Percentiles rank a stretch among this genome's conserved stretches.
Conservation (phyloP, 2,888 invertebrate species). For the Germaria angustata region DNA sequence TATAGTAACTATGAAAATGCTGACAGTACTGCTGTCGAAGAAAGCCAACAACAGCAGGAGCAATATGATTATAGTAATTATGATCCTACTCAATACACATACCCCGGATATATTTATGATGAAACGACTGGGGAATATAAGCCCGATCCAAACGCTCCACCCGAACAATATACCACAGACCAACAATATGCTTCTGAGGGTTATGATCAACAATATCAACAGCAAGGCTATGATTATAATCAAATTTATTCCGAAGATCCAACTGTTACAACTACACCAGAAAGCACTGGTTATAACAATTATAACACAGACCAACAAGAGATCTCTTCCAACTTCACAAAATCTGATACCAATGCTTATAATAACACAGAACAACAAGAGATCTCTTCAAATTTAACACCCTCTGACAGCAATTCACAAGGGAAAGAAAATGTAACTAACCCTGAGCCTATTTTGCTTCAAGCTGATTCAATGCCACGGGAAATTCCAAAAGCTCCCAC, state of each 20-base stretch:
- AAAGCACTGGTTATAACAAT: constrained; percentile 21
- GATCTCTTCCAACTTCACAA: neutral
- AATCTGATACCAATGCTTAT: neutral
- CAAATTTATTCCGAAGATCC: constrained; percentile 47
- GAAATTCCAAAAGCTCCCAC: too few relatives aligned
- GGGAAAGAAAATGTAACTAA: too few relatives aligned
- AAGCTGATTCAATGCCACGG: neutral
- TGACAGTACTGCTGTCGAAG: constrained; percentile 65
- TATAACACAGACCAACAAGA: constrained; percentile 36
- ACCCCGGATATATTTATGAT: constrained; percentile 78
- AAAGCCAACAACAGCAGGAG: constrained; percentile 69
- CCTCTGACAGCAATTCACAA: too few relatives aligned
- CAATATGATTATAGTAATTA: constrained; percentile 78
- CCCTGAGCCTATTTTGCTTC: constrained; percentile 1
- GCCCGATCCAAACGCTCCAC: constrained; percentile 71
- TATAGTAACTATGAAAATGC: constrained; percentile 72
- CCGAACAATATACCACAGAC: constrained; percentile 62
- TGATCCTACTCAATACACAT: constrained; percentile 75
- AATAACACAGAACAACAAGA: too few relatives aligned
- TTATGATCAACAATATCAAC: constrained; percentile 60
- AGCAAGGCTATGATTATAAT: constrained; percentile 58
- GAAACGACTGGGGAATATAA: constrained; percentile 76
- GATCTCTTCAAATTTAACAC: too few relatives aligned
- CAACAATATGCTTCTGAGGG: constrained; percentile 50
- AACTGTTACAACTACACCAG: neutral